Evolutionary conservation across 2,113 vertebrate species (phyloP).

Genomic region (Chunga burmeisteri): DNA sequence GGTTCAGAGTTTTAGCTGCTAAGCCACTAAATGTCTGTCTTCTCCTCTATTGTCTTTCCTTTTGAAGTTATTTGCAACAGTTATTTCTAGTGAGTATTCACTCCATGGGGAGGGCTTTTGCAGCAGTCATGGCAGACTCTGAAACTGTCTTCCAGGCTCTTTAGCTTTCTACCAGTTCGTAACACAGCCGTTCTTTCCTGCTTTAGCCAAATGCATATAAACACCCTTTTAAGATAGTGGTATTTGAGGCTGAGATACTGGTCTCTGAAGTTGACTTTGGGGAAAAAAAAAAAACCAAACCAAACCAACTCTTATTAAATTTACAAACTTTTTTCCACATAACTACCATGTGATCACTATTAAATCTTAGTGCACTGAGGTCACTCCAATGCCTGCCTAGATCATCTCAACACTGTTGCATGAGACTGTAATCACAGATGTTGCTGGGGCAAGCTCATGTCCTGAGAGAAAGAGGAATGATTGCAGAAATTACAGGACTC

Average conservation of each 20-base stretch:
- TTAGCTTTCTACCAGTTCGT: neutral
- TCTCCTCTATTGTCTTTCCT: neutral
- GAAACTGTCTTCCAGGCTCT: neutral
- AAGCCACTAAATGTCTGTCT: neutral
- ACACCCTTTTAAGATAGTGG: neutral
- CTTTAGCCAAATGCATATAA: neutral
- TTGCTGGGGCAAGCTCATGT: neutral
- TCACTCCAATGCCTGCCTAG: neutral
- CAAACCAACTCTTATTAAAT: neutral
- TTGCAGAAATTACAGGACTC: neutral
- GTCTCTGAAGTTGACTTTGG: neutral
- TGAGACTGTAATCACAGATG: neutral
- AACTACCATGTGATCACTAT: neutral
- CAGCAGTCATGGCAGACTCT: neutral
- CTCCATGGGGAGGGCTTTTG: neutral
- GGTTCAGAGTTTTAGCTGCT: neutral
- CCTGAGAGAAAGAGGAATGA: neutral
- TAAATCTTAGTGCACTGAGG: neutral
- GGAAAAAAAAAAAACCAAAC: too few species aligned
- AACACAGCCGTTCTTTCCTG: neutral
- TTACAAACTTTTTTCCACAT: fast-evolving
- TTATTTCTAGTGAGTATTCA: neutral
- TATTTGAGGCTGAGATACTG: neutral
- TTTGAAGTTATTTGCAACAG: slow-evolving; percentile 23
- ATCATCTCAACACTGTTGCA: neutral